These are phyloP conservation scores for Microcebus lehilahytsara DNA, from an alignment of 2,113 vertebrate genomes.

Conservation along the genomic window DNA sequence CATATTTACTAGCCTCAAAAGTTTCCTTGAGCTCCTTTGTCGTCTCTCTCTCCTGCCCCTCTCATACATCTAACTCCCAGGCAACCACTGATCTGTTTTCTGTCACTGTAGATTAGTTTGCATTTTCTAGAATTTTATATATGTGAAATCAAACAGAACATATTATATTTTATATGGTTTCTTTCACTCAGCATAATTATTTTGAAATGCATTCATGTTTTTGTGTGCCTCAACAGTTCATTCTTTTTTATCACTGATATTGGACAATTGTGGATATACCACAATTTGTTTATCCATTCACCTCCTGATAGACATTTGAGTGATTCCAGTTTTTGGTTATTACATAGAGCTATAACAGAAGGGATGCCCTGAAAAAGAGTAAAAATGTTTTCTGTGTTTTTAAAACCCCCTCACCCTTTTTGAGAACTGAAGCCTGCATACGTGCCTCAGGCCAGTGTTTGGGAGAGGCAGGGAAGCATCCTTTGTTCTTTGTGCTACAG, in stretches of 20 bases:
- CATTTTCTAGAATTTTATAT: slow-evolving; percentile 15
- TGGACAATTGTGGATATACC: neutral
- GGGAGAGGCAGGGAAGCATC: too few species aligned
- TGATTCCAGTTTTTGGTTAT: neutral
- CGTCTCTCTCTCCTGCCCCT: neutral
- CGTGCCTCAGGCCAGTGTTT: too few species aligned
- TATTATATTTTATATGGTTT: slow-evolving; percentile 9
- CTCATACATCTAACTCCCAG: neutral
- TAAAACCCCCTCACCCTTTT: too few species aligned
- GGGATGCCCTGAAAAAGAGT: too few species aligned
- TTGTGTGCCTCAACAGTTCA: neutral
- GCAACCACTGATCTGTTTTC: neutral
- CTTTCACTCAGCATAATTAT: neutral
- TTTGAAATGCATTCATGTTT: neutral
- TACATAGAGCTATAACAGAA: neutral
- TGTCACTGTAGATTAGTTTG: neutral
- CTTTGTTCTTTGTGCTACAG: too few species aligned
- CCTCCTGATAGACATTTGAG: neutral
- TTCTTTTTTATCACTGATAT: neutral
- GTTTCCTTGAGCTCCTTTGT: neutral
- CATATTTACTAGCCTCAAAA: neutral
- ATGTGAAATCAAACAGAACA: neutral
- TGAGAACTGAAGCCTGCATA: too few species aligned
- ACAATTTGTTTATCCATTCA: neutral
- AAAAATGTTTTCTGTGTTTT: too few species aligned